Conservation (phyloP, 2,113 vertebrate species). For the Thamnaconus septentrionalis region DNA sequence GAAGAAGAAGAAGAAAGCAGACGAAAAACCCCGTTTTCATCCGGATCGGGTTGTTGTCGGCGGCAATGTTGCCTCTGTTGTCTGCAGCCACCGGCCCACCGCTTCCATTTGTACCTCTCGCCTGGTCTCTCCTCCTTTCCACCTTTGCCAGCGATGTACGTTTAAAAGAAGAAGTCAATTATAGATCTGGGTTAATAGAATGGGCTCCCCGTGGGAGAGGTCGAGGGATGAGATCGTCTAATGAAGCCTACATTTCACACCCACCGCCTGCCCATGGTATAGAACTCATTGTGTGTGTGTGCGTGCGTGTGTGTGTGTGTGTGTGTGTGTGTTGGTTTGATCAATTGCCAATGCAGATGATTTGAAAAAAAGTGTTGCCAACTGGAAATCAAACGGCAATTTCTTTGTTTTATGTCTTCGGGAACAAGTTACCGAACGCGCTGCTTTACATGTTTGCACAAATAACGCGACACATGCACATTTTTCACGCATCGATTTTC, state of each 20-base stretch:
- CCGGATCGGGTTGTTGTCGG: neutral
- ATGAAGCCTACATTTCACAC: constrained; percentile 74
- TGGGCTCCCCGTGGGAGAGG: constrained; percentile 61
- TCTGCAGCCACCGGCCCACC: constrained; percentile 19
- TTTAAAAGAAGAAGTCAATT: constrained; percentile 78
- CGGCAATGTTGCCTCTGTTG: constrained; percentile 5
- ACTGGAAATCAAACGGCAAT: too few species aligned
- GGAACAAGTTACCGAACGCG: too few species aligned
- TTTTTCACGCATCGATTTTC: too few species aligned
- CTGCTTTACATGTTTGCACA: too few species aligned
- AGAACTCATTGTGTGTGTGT: constrained; percentile 6
- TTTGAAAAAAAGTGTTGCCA: too few species aligned
- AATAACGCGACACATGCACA: too few species aligned
- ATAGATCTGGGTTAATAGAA: constrained; percentile 79
- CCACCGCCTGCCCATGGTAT: constrained; percentile 38
- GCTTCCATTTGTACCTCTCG: constrained; percentile 21
- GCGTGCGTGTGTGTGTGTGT: constrained; percentile 11
- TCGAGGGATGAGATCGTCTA: constrained; percentile 66
- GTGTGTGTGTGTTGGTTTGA: neutral
- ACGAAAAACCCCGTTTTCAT: too few species aligned
- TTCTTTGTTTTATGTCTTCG: too few species aligned
- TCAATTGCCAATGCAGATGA: too few species aligned
- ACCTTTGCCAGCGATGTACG: constrained; percentile 45
- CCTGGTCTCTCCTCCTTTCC: neutral
- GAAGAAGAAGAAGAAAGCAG: too few species aligned